These are phyloP conservation scores for Chouioia cunea DNA, from an alignment of 2,888 invertebrate species.

Conservation along the genomic window DNA sequence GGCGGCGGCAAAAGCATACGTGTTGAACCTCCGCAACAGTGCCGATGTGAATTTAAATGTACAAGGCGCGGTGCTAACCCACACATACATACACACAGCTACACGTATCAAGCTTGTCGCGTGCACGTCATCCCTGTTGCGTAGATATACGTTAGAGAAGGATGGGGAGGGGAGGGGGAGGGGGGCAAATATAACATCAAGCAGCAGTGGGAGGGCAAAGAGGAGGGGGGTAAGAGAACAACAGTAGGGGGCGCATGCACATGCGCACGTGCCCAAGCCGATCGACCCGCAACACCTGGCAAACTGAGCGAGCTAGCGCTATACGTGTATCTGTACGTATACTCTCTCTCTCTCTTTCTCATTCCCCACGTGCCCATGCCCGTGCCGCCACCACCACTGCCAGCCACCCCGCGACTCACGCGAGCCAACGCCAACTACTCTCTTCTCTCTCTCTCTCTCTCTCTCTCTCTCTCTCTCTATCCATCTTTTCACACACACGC, in stretches of 20 bases:
- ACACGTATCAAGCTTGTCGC: background rate
- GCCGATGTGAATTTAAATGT: conserved; percentile 35
- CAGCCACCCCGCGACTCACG: conserved; percentile 51
- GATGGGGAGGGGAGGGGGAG: conserved; percentile 28
- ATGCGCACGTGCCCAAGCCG: conserved; percentile 57
- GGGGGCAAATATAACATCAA: conserved; percentile 24
- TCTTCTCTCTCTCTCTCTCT: no score
- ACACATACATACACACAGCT: background rate
- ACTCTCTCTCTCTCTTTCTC: conserved; percentile 7
- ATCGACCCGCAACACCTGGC: conserved; percentile 60
- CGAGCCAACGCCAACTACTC: no score
- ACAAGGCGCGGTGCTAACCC: background rate
- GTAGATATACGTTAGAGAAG: conserved; percentile 25
- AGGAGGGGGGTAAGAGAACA: background rate
- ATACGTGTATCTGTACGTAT: no score
- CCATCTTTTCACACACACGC: no score
- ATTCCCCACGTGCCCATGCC: conserved; percentile 58
- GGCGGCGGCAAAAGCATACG: conserved; percentile 4
- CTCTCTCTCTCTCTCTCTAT: no score
- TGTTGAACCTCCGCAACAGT: conserved; percentile 41
- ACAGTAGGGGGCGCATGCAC: conserved; percentile 38
- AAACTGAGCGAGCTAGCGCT: conserved; percentile 31
- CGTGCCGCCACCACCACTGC: conserved; percentile 53
- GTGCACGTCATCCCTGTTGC: conserved; percentile 41
- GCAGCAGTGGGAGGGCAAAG: background rate